phyloP scores from a whole-genome alignment of 1,140 invertebrate species.

The Drosophila rhopaloa region DNA sequence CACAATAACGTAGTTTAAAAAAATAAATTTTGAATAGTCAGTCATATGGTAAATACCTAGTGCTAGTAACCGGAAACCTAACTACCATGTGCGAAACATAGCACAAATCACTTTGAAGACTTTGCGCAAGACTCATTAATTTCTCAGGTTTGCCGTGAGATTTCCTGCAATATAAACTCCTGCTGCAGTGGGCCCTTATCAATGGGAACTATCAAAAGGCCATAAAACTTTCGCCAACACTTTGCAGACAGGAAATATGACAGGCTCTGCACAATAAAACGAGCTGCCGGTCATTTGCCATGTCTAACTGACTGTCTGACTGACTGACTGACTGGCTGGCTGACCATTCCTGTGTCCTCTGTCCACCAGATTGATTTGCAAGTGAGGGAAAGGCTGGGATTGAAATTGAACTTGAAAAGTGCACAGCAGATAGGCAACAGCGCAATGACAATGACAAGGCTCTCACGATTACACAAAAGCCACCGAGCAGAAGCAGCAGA shows the following conservation, averaged over 20 bases:
- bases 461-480: constrained; percentile 62
- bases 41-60: background rate
- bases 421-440: constrained; percentile 53
- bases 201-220: constrained; percentile 47
- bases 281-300: constrained; percentile 59
- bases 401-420: constrained; percentile 82
- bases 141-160: constrained; percentile 21
- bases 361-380: constrained; percentile 58
- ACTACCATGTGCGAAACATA: constrained; percentile 12
- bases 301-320: constrained; percentile 25
- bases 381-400: constrained; percentile 33
- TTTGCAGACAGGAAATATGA: constrained; percentile 67
- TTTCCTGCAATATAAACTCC: constrained; percentile 51
- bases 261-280: constrained; percentile 39
- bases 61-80: background rate
- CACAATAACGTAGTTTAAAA: too few relatives aligned
- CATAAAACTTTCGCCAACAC: constrained; percentile 63
- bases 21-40: too few relatives aligned
- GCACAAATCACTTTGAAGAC: constrained; percentile 20
- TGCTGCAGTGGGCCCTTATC: constrained; percentile 16
- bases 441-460: constrained; percentile 49
- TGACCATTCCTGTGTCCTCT: constrained; percentile 4
- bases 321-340: constrained; percentile 25
- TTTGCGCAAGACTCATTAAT: constrained; percentile 3
- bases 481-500: constrained; percentile 24